phyloP scores from a whole-genome alignment of 1,140 invertebrate genomes.

The Nephotettix cincticeps region DNA sequence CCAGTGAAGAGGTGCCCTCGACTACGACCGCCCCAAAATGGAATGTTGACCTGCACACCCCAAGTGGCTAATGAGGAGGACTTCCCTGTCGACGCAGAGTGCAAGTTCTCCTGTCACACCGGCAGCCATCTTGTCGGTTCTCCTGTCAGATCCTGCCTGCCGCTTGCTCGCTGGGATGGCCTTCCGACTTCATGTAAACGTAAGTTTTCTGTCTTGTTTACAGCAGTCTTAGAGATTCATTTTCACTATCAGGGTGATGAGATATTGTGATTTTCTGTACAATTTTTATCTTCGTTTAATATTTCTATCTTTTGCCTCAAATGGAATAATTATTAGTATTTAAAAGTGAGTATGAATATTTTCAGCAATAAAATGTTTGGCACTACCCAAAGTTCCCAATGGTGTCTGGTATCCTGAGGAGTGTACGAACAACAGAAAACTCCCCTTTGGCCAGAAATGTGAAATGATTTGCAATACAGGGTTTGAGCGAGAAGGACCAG shows the following conservation, averaged over 20 bases:
- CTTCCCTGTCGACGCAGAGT: slow-evolving; percentile 61
- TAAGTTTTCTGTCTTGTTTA: slow-evolving; percentile 47
- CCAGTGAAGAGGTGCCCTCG: slow-evolving; percentile 63
- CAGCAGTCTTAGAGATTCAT: too few species aligned
- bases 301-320: too few species aligned
- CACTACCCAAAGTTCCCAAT: slow-evolving; percentile 51
- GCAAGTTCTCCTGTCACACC: slow-evolving; percentile 62
- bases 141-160: slow-evolving; percentile 63
- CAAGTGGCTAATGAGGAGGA: slow-evolving; percentile 46
- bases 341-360: not conserved
- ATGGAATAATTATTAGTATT: too few species aligned
- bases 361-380: slow-evolving; percentile 57
- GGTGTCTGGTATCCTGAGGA: slow-evolving; percentile 52
- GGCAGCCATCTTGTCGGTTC: slow-evolving; percentile 66
- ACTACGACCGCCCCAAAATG: slow-evolving; percentile 55
- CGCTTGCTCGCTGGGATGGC: slow-evolving; percentile 68
- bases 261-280: not conserved
- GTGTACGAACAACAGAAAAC: slow-evolving; percentile 51
- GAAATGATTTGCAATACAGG: slow-evolving; percentile 56
- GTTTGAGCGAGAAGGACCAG: slow-evolving; percentile 54
- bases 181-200: slow-evolving; percentile 64
- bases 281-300: too few species aligned
- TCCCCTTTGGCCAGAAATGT: slow-evolving; percentile 56
- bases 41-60: slow-evolving; percentile 59
- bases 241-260: not conserved